Base-by-base conservation (phyloP, 2,113 vertebrate genomes). In the Aix galericulata region DNA sequence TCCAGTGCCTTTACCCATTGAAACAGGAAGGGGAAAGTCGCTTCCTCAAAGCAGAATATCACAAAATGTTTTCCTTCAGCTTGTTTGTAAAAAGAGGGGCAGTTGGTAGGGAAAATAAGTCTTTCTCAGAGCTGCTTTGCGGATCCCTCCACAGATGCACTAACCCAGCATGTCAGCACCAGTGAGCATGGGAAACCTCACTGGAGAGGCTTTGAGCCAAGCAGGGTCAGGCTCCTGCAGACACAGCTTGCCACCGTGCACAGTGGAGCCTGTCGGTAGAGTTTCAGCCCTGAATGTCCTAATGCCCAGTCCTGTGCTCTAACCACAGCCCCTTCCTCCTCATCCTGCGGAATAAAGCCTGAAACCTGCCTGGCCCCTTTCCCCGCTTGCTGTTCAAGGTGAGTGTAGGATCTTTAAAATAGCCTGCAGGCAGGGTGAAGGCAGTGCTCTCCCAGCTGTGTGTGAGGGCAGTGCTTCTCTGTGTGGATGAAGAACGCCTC, bases 161-260 rank as follows among this genome's bases (percentile, higher is more conserved):
- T 31, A 5, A 31, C 15, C 36, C 82, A 50, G 44, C 4, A 14
- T 53, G 63, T 59, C 56, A 71, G 40, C 59, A 77, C 15, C 79
- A 53, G 31, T 6, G 2, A 74, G 56, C 50, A 38, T 0, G 0
- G 63, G 40, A 73, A 25, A 69, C 25, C 44, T 69, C 59, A 46
- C 27, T 40, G 72, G 48, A 71, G 75, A 55, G 36, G 29, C 36
- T 66, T 38, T 77, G 60, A 67, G 46, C 68, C 60, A n/a, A 36
- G 68, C 42, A 46, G 42, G 23, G 56, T 31, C 1, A 4, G 69
- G 69, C 32, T 83, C 31, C 48, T 14, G 5, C 50, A 36, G 44
- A 16, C 0, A 0, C 18, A 27, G 6, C 13, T 27, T 91, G 18
- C 46, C 63, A 62, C 63, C 29, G 2, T 26, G 20, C 58, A 75